phyloP scores from a whole-genome alignment of 2,888 invertebrate genomes.

The Rhagonycha lutea region DNA sequence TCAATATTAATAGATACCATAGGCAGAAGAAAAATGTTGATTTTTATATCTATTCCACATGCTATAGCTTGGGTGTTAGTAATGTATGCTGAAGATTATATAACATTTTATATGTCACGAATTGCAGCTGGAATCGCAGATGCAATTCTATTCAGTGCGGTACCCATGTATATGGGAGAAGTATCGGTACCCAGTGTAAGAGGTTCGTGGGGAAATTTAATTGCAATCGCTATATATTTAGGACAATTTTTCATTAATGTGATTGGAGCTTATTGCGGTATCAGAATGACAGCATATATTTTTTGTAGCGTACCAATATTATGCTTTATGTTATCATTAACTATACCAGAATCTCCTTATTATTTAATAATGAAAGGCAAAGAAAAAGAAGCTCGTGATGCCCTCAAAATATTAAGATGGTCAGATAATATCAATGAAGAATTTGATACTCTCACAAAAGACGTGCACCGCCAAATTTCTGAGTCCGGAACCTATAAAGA shows the following conservation, averaged over 20 bases:
- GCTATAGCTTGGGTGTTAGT: conserved; percentile 39
- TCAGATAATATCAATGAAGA: conserved; percentile 39
- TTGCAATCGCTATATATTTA: conserved; percentile 35
- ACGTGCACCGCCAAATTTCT: conserved; percentile 43
- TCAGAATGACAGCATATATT: conserved; percentile 59
- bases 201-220: conserved; percentile 42
- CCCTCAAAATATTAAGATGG: conserved; percentile 38
- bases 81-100: conserved; percentile 36
- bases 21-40: conserved; percentile 40
- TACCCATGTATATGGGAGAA: conserved; percentile 46
- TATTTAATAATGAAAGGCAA: conserved; percentile 40
- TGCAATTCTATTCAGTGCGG: conserved; percentile 37
- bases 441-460: conserved; percentile 36
- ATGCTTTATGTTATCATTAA: conserved; percentile 60
- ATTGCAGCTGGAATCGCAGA: conserved; percentile 42
- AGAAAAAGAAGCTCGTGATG: conserved; percentile 37
- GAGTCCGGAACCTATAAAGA: conserved; percentile 45
- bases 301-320: conserved; percentile 62
- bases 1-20: conserved; percentile 40
- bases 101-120: conserved; percentile 42
- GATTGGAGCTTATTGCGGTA: conserved; percentile 61
- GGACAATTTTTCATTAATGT: conserved; percentile 51
- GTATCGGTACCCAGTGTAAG: conserved; percentile 42
- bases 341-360: conserved; percentile 64
- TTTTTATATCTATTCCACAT: conserved; percentile 40